Evolutionary conservation across 2,888 invertebrate genomes (phyloP).

Genomic region (Caenorhabditis sp.): DNA sequence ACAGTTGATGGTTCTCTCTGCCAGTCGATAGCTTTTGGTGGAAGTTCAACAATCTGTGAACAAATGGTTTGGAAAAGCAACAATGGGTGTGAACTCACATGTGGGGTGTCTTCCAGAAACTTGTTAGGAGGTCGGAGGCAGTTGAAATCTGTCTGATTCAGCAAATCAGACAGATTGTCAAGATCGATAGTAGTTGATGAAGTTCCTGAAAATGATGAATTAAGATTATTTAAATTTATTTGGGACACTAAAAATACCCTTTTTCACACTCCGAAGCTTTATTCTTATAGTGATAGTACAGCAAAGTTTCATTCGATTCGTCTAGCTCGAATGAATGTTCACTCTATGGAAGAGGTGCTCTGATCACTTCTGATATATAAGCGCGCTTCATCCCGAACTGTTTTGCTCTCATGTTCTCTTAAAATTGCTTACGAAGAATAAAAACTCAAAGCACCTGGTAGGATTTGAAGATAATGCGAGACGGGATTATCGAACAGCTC

Average conservation of each 20-base stretch:
- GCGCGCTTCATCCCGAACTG: conserved; percentile 42
- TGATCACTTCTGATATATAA: conserved; percentile 25
- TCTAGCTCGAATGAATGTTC: background rate
- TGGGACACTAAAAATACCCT: background rate
- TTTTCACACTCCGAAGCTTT: conserved; percentile 20
- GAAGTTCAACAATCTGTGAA: conserved; percentile 36
- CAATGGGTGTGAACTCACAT: conserved; percentile 6
- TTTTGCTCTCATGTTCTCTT: conserved; percentile 33
- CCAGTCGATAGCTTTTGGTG: conserved; percentile 65
- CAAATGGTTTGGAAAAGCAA: background rate
- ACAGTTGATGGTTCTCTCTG: conserved; percentile 50
- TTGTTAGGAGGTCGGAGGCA: conserved; percentile 56
- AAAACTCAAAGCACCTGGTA: conserved; percentile 53
- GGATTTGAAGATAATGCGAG: conserved; percentile 63
- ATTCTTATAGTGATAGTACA: conserved; percentile 40
- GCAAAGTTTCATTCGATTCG: conserved; percentile 38
- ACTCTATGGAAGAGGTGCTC: background rate
- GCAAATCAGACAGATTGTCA: conserved; percentile 64
- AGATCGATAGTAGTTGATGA: conserved; percentile 68
- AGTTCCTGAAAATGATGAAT: conserved; percentile 24
- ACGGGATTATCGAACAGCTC: conserved; percentile 63
- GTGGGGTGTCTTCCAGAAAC: conserved; percentile 57
- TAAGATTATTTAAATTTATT: background rate
- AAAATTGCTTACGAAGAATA: background rate
- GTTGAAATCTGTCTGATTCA: conserved; percentile 65